Evolutionary conservation across 92 coral and sea anemone species (phyloP), one percentile per base, ranked within the genome.

Genomic region (Bergia puertoricense): DNA sequence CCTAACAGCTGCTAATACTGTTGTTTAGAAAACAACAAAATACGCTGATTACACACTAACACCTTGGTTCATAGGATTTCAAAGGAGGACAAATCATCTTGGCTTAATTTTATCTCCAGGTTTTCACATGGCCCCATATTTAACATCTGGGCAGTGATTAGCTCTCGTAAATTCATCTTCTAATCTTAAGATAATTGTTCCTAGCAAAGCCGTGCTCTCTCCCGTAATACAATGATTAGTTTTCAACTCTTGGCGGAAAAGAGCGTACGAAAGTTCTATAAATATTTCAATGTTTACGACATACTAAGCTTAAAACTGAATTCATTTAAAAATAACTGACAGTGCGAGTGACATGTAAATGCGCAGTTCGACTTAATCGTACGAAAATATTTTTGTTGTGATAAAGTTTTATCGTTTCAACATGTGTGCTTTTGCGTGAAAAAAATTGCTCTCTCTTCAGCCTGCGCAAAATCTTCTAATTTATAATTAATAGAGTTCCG

Each of bases 341-440:
- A 5, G 77, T 0, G 36, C 42, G 30, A 22, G 46, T 84, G 39
- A 13, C 36, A 44, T 37, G 44, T 48, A 45, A 72, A 45, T 16
- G 41, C 43, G 46, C 78, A 6, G 6, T 67, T 37, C 18, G 10
- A n/a, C 54, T 15, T 82, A 38, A 84, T 23, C 75, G 66, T 44
- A 48, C 46, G 44, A 84, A 40, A 76, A 30, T 7, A 22, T 74
- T 45, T 48, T 44, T 48, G 50, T 18, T 20, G 20, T 30, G 23
- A 75, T 23, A 46, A 80, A 80, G 85, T 51, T 84, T 84, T 84
- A 84, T 84, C 87, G 65, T 48, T 84, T 36, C 39, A 6, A 71
- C 87, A 84, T 48, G 79, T 84, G 87, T 72, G 66, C 87, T 51
- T 84, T 71, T 84, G 87, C 79, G 79, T 84, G 79, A 75, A 48